Evolutionary conservation across 2,888 invertebrate genomes (phyloP).

Genomic region (Polietes domitor): DNA sequence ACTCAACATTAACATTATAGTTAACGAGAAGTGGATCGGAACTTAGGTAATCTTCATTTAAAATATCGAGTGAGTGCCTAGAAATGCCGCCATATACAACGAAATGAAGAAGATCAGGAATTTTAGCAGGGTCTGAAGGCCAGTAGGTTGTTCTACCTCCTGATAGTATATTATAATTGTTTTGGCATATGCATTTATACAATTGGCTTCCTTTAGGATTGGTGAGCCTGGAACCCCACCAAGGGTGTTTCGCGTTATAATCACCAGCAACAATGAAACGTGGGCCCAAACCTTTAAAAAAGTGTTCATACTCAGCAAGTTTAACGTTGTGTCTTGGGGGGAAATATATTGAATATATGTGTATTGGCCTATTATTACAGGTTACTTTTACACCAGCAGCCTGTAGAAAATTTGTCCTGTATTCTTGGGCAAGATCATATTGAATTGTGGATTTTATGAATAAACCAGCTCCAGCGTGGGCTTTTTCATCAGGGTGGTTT

Average conservation of each 20-base stretch:
- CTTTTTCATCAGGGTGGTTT: conserved; percentile 50
- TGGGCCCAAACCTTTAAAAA: conserved; percentile 33
- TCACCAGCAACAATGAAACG: conserved; percentile 57
- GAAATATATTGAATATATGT: conserved; percentile 33
- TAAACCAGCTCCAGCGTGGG: conserved; percentile 51
- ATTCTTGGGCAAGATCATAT: conserved; percentile 19
- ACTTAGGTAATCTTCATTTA: background rate
- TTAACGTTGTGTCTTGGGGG: conserved; percentile 33
- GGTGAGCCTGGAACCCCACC: background rate
- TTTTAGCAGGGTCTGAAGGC: too few species aligned
- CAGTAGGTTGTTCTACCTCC: background rate
- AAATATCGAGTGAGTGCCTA: background rate
- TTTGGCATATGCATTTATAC: too few species aligned
- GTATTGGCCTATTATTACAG: conserved; percentile 1
- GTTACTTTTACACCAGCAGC: conserved; percentile 37
- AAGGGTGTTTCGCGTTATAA: conserved; percentile 52
- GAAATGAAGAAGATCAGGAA: too few species aligned
- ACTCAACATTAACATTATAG: background rate
- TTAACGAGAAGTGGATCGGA: background rate
- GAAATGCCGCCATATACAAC: background rate
- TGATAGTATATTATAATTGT: background rate
- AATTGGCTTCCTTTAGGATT: too few species aligned
- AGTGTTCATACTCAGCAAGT: conserved; percentile 6
- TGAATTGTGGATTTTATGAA: conserved; percentile 46
- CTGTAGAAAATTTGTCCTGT: conserved; percentile 24